Percentiles rank a stretch among this genome's conserved stretches.
Evolutionary conservation across 2,797 vertebrate species (phyloP).

Genomic region (Gymnoscopelus braueri): DNA sequence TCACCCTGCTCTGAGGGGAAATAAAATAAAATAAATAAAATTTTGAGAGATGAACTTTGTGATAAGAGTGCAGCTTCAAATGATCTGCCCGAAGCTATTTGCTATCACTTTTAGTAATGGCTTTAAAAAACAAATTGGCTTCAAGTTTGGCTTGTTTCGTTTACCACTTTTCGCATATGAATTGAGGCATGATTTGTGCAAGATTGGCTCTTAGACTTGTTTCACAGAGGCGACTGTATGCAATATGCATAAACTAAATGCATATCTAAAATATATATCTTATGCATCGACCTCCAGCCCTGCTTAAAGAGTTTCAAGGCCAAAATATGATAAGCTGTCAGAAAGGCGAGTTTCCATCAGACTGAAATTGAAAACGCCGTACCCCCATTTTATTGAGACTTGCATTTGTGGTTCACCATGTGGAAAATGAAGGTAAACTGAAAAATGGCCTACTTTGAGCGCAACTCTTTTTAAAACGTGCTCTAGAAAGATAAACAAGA

Average conservation of each 20-base stretch:
- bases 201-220: constrained; percentile 33
- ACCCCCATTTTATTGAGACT: constrained; percentile 34
- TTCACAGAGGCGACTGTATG: constrained; percentile 31
- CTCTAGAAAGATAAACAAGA: constrained; percentile 19
- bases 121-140: constrained; percentile 63
- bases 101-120: constrained; percentile 63
- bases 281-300: constrained; percentile 26
- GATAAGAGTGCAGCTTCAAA: constrained; percentile 56
- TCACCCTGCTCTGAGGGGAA: too few relatives aligned
- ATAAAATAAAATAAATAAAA: background rate
- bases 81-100: constrained; percentile 66
- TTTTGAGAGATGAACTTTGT: constrained; percentile 40
- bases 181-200: constrained; percentile 54
- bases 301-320: constrained; percentile 48
- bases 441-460: constrained; percentile 47
- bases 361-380: constrained; percentile 35
- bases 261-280: constrained; percentile 10
- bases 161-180: constrained; percentile 46
- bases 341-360: constrained; percentile 46
- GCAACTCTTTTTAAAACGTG: constrained; percentile 21
- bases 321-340: constrained; percentile 54
- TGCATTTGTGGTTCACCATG: constrained; percentile 48
- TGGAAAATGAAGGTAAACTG: constrained; percentile 66
- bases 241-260: constrained; percentile 34
- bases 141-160: constrained; percentile 58